Percentiles rank a stretch among this genome's conserved stretches.
Evolutionary conservation across 2,888 invertebrate genomes (phyloP).

Genomic region (Mythimna ferrago): DNA sequence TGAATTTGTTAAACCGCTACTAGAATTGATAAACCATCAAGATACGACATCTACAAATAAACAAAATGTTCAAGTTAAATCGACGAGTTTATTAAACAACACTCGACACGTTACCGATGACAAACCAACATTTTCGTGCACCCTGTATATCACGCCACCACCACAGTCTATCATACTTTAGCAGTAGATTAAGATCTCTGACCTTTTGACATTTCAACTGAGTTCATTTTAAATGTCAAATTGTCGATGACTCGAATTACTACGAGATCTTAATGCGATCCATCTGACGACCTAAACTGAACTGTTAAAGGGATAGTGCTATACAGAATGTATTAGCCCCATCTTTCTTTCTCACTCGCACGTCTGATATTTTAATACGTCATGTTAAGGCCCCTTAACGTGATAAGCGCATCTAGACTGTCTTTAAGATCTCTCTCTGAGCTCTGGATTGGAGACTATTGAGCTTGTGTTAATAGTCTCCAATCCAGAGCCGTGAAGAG

Average conservation of each 20-base stretch:
- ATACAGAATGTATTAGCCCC: too few relatives aligned
- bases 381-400: too few relatives aligned
- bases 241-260: neutral
- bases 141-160: conserved; percentile 18
- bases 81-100: conserved; percentile 25
- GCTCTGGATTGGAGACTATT: too few relatives aligned
- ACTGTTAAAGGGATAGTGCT: too few relatives aligned
- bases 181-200: conserved; percentile 19
- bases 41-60: conserved; percentile 37
- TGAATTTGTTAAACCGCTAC: neutral
- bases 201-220: neutral
- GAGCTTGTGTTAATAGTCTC: too few relatives aligned
- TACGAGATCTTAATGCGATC: too few relatives aligned
- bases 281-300: too few relatives aligned
- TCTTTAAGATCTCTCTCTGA: too few relatives aligned
- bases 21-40: conserved; percentile 26
- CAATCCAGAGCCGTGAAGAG: too few relatives aligned
- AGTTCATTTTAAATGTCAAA: neutral
- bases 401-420: too few relatives aligned
- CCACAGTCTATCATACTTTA: conserved; percentile 4
- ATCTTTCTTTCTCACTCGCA: too few relatives aligned
- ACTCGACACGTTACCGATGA: conserved; percentile 18
- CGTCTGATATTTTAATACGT: too few relatives aligned
- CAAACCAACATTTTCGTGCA: conserved; percentile 17
- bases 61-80: conserved; percentile 20